A percentile compares a stretch with the other conserved stretches of the same genome.
Evolutionary conservation across 2,888 invertebrate genomes (phyloP).

Genomic region (Acheta domesticus): DNA sequence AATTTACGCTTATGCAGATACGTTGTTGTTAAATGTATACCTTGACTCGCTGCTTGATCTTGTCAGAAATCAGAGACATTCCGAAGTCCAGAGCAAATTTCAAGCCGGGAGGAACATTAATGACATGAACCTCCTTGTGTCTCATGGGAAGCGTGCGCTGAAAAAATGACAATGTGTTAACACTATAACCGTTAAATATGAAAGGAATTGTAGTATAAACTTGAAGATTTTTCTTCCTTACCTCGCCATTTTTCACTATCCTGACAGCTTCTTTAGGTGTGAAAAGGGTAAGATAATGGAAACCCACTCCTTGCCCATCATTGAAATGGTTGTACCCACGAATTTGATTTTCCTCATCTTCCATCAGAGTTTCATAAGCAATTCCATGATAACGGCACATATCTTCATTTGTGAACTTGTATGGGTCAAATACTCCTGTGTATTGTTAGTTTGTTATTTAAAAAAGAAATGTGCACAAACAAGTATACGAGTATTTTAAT

Average conservation of each 20-base stretch:
- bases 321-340: conserved; percentile 47
- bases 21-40: conserved; percentile 42
- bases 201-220: background rate
- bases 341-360: conserved; percentile 47
- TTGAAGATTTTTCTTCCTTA: conserved; percentile 43
- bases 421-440: conserved; percentile 44
- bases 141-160: conserved; percentile 74
- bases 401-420: conserved; percentile 44
- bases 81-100: conserved; percentile 75
- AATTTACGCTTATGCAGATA: too few species aligned
- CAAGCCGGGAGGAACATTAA: conserved; percentile 69
- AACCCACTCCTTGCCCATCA: conserved; percentile 45
- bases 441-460: background rate
- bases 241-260: conserved; percentile 78
- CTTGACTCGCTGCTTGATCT: conserved; percentile 67
- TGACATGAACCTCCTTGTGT: conserved; percentile 74
- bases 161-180: conserved; percentile 37
- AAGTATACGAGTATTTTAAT: background rate
- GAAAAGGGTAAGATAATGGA: conserved; percentile 46
- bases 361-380: conserved; percentile 46
- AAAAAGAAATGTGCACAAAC: background rate
- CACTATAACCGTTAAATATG: background rate
- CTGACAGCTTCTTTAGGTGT: conserved; percentile 59
- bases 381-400: conserved; percentile 46
- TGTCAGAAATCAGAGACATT: conserved; percentile 71